Base-by-base conservation (phyloP, 2,113 vertebrate genomes). In the Nycticorax nycticorax region DNA sequence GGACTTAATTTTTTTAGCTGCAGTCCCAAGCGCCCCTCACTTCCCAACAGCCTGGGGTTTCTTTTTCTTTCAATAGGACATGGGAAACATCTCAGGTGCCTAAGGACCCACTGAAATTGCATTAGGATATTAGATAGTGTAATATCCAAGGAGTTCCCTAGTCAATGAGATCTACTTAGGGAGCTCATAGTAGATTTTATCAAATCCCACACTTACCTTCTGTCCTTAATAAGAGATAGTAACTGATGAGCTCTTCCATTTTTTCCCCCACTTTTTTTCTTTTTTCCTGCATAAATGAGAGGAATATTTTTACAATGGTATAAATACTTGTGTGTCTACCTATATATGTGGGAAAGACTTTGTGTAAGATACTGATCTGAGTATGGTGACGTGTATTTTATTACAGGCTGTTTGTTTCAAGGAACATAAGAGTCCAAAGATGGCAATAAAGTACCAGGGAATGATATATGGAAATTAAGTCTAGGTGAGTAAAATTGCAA, bases 351-450 rank as follows among this genome's bases (percentile, higher is more conserved):
- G 22, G 17, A 53, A 67, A 55, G 24, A 45, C 50, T 59, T 71
- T 53, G 9, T 33, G 12, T 75, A 52, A 59, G n/a, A 78, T 33
- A 39, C 32, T 59, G n/a, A n/a, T 47, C 41, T 39, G 6, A 30
- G 20, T 39, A n/a, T 8, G 9, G 20, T 60, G 21, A 66, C 2
- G 14, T 55, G 32, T 82, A 30, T 56, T 87, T 76, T 85, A 56
- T 56, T 48, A 62, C 10, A 98, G 98, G 98, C 98, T 99, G 98
- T 95, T 80, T 98, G 59, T 98, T 99, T 95, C 97, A 98, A 48
- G 98, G 98, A 72, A 97, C 68, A 47, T 68, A 53, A 48, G 59
- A 33, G 33, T 97, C 75, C 39, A 83, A 97, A 77, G 94, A 98
- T 22, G 97, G 96, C 66, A 69, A 52, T 22, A 92, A 90, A 69